phyloP scores from a whole-genome alignment of 2,888 invertebrate genomes.

The Platypus cylindrus region DNA sequence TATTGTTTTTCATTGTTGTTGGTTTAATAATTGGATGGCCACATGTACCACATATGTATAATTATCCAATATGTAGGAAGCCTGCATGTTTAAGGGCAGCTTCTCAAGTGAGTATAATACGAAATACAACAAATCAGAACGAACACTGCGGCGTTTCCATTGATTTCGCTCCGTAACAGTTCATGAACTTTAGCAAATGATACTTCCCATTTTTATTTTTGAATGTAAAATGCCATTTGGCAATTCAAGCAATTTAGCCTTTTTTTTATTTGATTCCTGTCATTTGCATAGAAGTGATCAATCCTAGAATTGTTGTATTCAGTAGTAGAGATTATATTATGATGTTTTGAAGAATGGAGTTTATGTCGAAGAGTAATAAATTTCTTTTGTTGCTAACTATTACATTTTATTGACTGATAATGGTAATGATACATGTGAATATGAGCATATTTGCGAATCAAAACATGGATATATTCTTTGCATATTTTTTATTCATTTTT shows the following conservation, averaged over 20 bases:
- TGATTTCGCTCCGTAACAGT: too few relatives aligned
- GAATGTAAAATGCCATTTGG: neutral
- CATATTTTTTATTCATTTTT: too few relatives aligned
- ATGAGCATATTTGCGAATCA: neutral
- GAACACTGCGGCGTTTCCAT: too few relatives aligned
- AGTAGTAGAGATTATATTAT: too few relatives aligned
- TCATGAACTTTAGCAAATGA: conserved; percentile 2
- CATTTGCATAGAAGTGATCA: neutral
- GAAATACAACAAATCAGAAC: too few relatives aligned
- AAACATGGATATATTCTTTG: too few relatives aligned
- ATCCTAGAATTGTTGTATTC: too few relatives aligned
- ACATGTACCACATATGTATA: conserved; percentile 29
- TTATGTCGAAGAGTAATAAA: neutral
- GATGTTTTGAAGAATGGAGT: too few relatives aligned
- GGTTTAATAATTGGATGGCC: conserved; percentile 38
- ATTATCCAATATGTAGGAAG: conserved; percentile 35
- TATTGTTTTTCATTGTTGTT: conserved; percentile 36
- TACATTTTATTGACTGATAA: neutral
- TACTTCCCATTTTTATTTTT: conserved; percentile 4
- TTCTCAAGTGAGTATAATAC: conserved; percentile 37
- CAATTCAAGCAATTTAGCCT: too few relatives aligned
- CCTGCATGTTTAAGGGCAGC: conserved; percentile 40
- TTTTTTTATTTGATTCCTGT: neutral
- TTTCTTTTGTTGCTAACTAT: neutral
- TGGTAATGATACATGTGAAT: neutral